Percentiles rank a stretch among this genome's conserved stretches.
These are phyloP conservation scores for Drosophila biarmipes DNA, from an alignment of 1,140 invertebrate species.

Conservation along the genomic window DNA sequence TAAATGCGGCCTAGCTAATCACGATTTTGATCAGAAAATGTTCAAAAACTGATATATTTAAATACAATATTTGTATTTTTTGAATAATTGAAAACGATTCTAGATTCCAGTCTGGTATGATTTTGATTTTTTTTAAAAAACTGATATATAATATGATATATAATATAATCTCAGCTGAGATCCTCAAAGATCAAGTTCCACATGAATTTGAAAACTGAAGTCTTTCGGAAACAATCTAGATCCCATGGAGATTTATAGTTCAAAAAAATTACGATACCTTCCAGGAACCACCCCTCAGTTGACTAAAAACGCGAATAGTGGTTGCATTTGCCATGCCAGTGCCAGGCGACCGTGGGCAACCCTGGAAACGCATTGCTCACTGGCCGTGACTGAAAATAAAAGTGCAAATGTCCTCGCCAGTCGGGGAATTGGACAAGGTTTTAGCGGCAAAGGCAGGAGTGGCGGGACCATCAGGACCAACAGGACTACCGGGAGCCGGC, in stretches of 20 bases:
- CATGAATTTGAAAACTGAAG: too few relatives aligned
- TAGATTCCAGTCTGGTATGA: too few relatives aligned
- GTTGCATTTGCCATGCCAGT: not conserved
- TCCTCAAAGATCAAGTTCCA: too few relatives aligned
- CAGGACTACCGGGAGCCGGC: constrained; percentile 24
- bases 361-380: constrained; percentile 15
- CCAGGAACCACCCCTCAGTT: not conserved
- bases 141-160: too few relatives aligned
- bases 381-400: constrained; percentile 69
- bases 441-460: constrained; percentile 13
- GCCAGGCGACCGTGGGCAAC: constrained; percentile 4
- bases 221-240: not conserved
- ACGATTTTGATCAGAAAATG: not conserved
- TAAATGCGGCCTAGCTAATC: not conserved
- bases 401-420: constrained; percentile 75
- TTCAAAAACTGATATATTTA: too few relatives aligned
- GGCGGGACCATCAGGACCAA: too few relatives aligned
- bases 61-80: too few relatives aligned
- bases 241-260: not conserved
- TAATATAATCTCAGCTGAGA: too few relatives aligned
- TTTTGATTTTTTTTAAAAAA: too few relatives aligned
- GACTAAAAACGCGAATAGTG: not conserved
- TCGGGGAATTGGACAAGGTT: constrained; percentile 42
- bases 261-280: too few relatives aligned
- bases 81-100: too few relatives aligned